Conservation (phyloP, 2,888 invertebrate species). For the Lumbricus terrestris region DNA sequence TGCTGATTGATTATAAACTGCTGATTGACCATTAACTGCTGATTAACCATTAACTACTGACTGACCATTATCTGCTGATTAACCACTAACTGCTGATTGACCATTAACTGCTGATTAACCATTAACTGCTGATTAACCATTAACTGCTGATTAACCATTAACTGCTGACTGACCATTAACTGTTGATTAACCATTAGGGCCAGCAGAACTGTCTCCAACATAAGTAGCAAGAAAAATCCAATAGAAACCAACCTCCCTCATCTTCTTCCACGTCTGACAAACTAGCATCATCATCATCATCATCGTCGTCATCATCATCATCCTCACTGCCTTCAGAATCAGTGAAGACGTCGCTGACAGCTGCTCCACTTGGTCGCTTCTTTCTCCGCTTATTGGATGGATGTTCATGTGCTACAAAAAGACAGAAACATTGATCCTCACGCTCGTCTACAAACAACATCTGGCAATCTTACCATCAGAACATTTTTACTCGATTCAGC, state of each 20-base stretch:
- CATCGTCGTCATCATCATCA: constrained; percentile 1
- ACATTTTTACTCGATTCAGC: background rate
- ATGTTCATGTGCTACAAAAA: background rate
- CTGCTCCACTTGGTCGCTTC: background rate
- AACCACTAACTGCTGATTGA: too few species aligned
- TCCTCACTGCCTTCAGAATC: background rate
- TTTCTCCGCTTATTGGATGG: background rate
- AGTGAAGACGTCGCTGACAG: background rate
- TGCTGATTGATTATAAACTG: too few species aligned
- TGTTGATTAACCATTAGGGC: background rate
- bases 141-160: too few species aligned
- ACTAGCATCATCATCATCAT: constrained; percentile 12
- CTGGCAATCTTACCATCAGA: background rate
- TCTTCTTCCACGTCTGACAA: background rate
- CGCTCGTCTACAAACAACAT: background rate
- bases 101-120: too few species aligned
- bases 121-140: too few species aligned
- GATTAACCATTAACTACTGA: too few species aligned
- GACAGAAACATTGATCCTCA: background rate
- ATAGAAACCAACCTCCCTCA: background rate
- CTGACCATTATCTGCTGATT: too few species aligned
- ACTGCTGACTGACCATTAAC: too few species aligned
- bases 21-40: too few species aligned
- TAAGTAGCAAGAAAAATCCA: background rate
- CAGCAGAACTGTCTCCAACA: background rate